Base-by-base conservation (phyloP, 2,797 vertebrate genomes). In the Staurois parvus region DNA sequence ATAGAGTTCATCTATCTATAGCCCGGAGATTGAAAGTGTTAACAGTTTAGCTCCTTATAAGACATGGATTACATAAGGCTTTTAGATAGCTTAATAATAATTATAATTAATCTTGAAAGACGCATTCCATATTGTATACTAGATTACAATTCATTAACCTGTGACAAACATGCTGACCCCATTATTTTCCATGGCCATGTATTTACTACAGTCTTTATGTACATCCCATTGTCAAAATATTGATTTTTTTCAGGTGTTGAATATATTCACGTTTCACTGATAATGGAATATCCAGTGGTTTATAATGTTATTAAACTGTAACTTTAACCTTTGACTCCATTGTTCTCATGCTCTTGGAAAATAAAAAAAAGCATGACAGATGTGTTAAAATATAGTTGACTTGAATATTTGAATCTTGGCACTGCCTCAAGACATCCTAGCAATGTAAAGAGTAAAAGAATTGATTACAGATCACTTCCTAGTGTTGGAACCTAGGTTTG, bases 1-100 rank as follows among this genome's bases (percentile, higher is more conserved):
- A 40, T 69, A 34, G 6, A 56, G 78, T 80, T 73, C 52, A 72
- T 40, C 34, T 73, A 28, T 72, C 24, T 72, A 28, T 9, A 52
- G 2, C 56, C 11, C 11, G 48, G 17, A 72, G 79, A 59, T 59
- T 56, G 45, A 28, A 45, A n/a, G 34, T 79, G 30, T 78, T 67
- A 37, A 67, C 62, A 62, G 28, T 67, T 37, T 37, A 37, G 56
- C n/a, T 42, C 3, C n/a, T 28, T 67, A 26, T 78, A 52, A 48
- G 19, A 79, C 2, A 10, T 68, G 26, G 40, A 68, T 67, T 77
- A 19, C 48, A 28, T 28, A 13, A 6, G 5, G 5, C 15, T 12
- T 40, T 34, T 34, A 42, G 34, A 29, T 24, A 29, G 66, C 30
- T 68, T 68, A 34, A 69, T 42, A 29, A 19, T 15, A 45, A 45